Base-by-base conservation (phyloP, 2,113 vertebrate species). In the Garra rufa region DNA sequence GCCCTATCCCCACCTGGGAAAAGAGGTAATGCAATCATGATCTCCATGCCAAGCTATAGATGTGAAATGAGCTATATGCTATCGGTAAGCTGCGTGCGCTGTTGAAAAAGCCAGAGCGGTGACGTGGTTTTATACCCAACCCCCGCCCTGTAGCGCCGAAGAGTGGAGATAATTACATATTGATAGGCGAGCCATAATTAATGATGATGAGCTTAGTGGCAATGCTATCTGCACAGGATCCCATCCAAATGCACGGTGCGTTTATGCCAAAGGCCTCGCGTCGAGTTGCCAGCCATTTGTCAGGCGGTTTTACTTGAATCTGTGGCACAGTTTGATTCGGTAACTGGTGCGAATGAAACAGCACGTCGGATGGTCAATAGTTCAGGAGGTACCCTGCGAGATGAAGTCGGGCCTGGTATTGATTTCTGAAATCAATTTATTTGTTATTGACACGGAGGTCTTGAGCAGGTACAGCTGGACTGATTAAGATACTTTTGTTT, bases 121-220 rank as follows among this genome's bases (percentile, higher is more conserved):
- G 43, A 67, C 17, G 55, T 28, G 43, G 41, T 59, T 63, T 48
- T 57, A 30, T 50, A 34, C 0, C 9, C 21, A n/a, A 10, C 19
- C 17, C 17, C 57, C 21, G 21, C 41, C 46, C 38, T 21, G 26
- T 69, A 70, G 85, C 89, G 86, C 87, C 17, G 83, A 88, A 89
- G 92, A 92, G 91, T 88, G 77, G 26, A 81, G 84, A 92, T 94
- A 94, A 95, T 94, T 93, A 91, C 90, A 91, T 94, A 94, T 95
- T 92, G 94, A 95, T 94, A 92, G 89, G 90, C 87, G 80, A 88
- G 81, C 77, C 71, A 90, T 93, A 93, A 94, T 93, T 93, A 93
- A 94, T 92, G 92, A 84, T 81, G 78, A 93, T 84, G 90, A 91
- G 85, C 41, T 82, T 85, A 77, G 87, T 61, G 85, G 88, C 89